Conservation (phyloP, 2,113 vertebrate genomes). For the Urocitellus parryii region DNA sequence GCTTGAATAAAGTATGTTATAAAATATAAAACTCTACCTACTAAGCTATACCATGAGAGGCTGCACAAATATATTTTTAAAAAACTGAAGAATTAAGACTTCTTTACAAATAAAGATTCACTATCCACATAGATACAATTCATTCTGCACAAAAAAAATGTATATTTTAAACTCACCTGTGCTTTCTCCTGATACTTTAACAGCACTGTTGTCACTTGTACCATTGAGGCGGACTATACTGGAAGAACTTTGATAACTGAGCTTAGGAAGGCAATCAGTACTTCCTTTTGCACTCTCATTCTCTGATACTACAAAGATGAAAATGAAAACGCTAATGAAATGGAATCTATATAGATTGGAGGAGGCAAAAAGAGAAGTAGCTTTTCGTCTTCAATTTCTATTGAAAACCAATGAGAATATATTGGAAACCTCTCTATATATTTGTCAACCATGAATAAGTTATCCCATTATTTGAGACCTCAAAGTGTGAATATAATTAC, state of each 20-base stretch:
- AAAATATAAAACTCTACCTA: slow-evolving; percentile 53
- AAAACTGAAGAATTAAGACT: slow-evolving; percentile 12
- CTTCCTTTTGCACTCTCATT: slow-evolving; percentile 89
- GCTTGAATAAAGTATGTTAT: background rate
- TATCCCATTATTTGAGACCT: slow-evolving; percentile 36
- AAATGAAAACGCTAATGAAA: slow-evolving; percentile 58
- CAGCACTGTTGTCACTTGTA: slow-evolving; percentile 60
- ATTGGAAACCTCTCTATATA: background rate
- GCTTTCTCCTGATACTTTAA: background rate
- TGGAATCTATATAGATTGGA: background rate
- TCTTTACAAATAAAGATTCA: background rate
- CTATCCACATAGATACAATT: background rate
- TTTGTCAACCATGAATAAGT: slow-evolving; percentile 42
- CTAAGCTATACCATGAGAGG: slow-evolving; percentile 16
- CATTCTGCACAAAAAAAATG: background rate
- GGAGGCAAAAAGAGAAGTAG: slow-evolving; percentile 3
- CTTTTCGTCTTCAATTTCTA: slow-evolving; percentile 59
- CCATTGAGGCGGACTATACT: slow-evolving; percentile 87
- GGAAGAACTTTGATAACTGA: slow-evolving; percentile 85
- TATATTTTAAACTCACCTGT: slow-evolving; percentile 79
- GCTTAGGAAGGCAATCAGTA: slow-evolving; percentile 86
- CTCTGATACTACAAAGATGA: slow-evolving; percentile 86
- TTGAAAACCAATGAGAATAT: slow-evolving; percentile 42
- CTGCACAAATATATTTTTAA: background rate
- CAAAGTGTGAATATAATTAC: background rate